Conservation (phyloP, 2,113 vertebrate species). For the Oreochromis niloticus region DNA sequence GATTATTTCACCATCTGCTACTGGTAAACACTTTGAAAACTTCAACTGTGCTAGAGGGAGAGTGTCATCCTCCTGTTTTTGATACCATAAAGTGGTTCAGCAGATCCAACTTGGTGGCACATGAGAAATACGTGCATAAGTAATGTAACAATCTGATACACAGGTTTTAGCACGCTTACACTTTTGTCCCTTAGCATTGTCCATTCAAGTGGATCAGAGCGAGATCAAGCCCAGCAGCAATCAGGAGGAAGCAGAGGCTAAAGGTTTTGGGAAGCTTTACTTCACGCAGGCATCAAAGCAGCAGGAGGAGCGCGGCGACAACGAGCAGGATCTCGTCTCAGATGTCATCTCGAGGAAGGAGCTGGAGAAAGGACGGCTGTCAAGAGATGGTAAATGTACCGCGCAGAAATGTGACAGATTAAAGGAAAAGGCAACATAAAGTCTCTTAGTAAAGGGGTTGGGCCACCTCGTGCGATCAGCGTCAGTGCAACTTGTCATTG, state of each 20-base stretch:
- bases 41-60: not conserved
- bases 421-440: not conserved
- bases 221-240: conserved; percentile 43
- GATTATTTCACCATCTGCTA: conserved; percentile 45
- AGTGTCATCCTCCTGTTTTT: not conserved
- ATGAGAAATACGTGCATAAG: not conserved
- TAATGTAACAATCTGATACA: not conserved
- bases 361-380: conserved; percentile 86
- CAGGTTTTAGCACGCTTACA: not conserved
- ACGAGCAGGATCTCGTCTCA: conserved; percentile 80
- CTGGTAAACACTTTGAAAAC: conserved; percentile 15
- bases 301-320: conserved; percentile 77
- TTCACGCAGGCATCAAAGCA: conserved; percentile 72
- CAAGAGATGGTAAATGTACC: conserved; percentile 81
- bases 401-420: not conserved
- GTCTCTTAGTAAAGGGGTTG: not conserved
- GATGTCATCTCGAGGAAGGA: conserved; percentile 90
- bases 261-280: conserved; percentile 94
- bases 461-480: not conserved
- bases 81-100: not conserved
- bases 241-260: conserved; percentile 26
- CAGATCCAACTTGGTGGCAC: not conserved
- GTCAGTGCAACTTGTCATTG: not conserved
- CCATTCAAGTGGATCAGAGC: not conserved
- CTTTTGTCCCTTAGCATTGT: not conserved